Evolutionary conservation across 2,888 invertebrate genomes (phyloP).

Genomic region (Nemotelus nigrinus): DNA sequence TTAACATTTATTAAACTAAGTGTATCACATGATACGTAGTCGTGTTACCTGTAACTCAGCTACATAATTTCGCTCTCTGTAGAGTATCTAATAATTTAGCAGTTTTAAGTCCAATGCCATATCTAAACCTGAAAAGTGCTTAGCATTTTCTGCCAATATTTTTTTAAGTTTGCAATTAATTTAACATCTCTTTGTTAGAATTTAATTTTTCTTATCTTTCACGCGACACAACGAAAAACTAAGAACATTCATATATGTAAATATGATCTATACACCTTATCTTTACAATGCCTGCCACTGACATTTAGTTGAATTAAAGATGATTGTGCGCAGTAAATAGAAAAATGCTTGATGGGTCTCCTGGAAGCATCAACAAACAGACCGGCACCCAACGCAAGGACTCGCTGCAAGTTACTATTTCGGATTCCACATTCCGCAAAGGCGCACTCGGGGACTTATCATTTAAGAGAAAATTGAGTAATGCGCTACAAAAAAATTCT

Average conservation of each 20-base stretch:
- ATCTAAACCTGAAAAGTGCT: too few relatives aligned
- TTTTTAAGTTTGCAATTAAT: too few relatives aligned
- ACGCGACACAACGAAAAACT: too few relatives aligned
- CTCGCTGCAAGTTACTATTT: slow-evolving; percentile 10
- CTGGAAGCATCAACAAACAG: not conserved
- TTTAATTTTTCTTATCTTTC: too few relatives aligned
- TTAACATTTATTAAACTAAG: too few relatives aligned
- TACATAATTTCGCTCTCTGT: too few relatives aligned
- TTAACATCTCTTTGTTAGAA: too few relatives aligned
- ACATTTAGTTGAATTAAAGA: slow-evolving; percentile 20
- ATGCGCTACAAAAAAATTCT: not conserved
- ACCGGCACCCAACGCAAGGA: not conserved
- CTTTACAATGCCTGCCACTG: not conserved
- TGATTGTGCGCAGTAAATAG: slow-evolving; percentile 38
- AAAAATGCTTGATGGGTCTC: slow-evolving; percentile 36
- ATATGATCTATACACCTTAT: not conserved
- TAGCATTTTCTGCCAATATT: too few relatives aligned
- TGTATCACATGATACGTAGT: too few relatives aligned
- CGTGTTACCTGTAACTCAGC: too few relatives aligned
- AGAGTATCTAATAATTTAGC: too few relatives aligned
- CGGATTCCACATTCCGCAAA: slow-evolving; percentile 12
- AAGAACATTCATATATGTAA: not conserved
- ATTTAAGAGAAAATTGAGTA: slow-evolving; percentile 29
- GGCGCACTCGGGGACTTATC: not conserved
- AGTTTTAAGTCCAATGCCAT: too few relatives aligned